phyloP scores from a whole-genome alignment of 1,140 invertebrate genomes.

The Lerema accius region DNA sequence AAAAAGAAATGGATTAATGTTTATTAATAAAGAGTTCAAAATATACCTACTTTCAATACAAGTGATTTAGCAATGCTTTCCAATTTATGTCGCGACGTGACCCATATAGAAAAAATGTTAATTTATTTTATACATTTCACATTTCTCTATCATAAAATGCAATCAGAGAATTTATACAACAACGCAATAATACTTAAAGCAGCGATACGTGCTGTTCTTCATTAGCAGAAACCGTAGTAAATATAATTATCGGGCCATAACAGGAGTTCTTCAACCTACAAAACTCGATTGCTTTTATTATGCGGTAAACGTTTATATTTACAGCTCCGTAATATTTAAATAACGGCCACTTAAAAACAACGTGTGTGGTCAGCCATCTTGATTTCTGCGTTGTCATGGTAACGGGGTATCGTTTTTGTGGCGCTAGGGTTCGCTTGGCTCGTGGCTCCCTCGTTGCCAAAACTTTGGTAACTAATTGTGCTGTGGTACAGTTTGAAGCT shows the following conservation, averaged over 20 bases:
- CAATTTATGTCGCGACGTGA: background rate
- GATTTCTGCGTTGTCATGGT: constrained; percentile 54
- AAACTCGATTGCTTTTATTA: constrained; percentile 43
- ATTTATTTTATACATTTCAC: constrained; percentile 3
- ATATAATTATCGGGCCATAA: constrained; percentile 35
- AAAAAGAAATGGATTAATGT: no score
- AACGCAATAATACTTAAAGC: constrained; percentile 11
- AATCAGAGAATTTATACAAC: constrained; percentile 9
- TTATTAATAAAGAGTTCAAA: no score
- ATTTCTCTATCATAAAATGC: constrained; percentile 6
- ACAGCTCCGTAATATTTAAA: constrained; percentile 37
- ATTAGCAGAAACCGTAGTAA: constrained; percentile 38
- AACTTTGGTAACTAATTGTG: constrained; percentile 62
- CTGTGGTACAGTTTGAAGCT: constrained; percentile 44
- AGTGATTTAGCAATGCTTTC: no score
- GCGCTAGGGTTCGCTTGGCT: constrained; percentile 32
- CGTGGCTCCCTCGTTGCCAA: constrained; percentile 43
- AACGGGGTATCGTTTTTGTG: constrained; percentile 53
- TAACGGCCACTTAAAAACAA: constrained; percentile 34
- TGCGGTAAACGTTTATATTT: constrained; percentile 50
- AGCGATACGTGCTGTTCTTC: constrained; percentile 24
- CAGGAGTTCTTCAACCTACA: constrained; percentile 39
- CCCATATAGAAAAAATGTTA: background rate
- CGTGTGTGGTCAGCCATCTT: constrained; percentile 52
- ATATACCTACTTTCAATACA: no score